These are phyloP conservation scores for Tachina lurida DNA, from an alignment of 2,888 invertebrate species.

Conservation along the genomic window DNA sequence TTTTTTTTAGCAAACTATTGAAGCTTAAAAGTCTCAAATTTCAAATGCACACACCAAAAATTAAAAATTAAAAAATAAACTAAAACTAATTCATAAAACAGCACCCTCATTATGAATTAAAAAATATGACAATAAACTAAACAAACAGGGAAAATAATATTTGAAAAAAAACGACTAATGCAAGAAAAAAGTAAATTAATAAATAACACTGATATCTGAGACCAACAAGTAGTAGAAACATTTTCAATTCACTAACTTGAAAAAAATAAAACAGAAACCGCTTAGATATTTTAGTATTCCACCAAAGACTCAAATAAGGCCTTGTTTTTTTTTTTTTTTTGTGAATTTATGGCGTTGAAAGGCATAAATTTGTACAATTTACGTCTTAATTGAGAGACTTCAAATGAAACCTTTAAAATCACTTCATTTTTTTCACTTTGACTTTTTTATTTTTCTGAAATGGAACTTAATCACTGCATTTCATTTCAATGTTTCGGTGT, in stretches of 20 bases:
- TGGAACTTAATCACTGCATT: constrained; percentile 69
- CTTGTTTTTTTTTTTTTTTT: constrained; percentile 31
- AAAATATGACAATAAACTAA: constrained; percentile 57
- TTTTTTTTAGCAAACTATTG: constrained; percentile 54
- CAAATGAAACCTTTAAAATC: constrained; percentile 72
- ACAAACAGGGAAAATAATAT: constrained; percentile 40
- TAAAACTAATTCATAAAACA: constrained; percentile 63
- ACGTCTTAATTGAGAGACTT: constrained; percentile 76
- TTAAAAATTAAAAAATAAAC: constrained; percentile 15
- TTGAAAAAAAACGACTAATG: background rate
- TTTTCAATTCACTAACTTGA: constrained; percentile 64
- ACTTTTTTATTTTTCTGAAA: constrained; percentile 41
- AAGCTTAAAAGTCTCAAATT: constrained; percentile 69
- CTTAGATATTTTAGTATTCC: constrained; percentile 56
- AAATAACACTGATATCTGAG: constrained; percentile 55
- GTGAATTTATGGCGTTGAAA: constrained; percentile 66
- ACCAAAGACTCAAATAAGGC: constrained; percentile 43
- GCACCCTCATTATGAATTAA: constrained; percentile 68
- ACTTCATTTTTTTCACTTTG: constrained; percentile 48
- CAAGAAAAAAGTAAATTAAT: constrained; percentile 9
- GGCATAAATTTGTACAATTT: constrained; percentile 76
- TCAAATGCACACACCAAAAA: constrained; percentile 49
- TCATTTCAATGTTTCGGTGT: constrained; percentile 66
- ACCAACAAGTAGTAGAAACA: constrained; percentile 60
- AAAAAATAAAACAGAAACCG: constrained; percentile 34